These are phyloP conservation scores for Chrysomela aeneicollis DNA, from an alignment of 2,888 invertebrate species.

Conservation along the genomic window DNA sequence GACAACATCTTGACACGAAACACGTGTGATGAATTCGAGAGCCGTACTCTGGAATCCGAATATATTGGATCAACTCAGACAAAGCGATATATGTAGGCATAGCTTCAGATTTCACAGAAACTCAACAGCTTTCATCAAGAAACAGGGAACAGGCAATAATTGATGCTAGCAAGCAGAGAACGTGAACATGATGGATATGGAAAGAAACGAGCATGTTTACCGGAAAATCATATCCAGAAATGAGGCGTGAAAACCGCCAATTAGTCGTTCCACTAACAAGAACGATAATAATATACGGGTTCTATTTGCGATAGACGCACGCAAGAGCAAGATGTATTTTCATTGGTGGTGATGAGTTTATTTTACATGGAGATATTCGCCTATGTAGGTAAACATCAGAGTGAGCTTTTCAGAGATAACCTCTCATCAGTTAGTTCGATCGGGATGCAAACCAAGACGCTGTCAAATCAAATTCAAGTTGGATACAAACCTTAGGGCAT, in stretches of 20 bases:
- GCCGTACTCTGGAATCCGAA: slow-evolving; percentile 20
- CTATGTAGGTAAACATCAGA: too few species aligned
- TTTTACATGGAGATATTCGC: too few species aligned
- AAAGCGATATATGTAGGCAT: slow-evolving; percentile 12
- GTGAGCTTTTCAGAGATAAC: too few species aligned
- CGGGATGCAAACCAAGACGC: too few species aligned
- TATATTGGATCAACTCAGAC: slow-evolving; percentile 31
- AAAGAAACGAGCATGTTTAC: not conserved
- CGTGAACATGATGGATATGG: slow-evolving; percentile 2
- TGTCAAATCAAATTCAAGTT: too few species aligned
- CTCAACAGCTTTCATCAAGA: slow-evolving; percentile 27
- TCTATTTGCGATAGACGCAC: too few species aligned
- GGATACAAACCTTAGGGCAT: too few species aligned
- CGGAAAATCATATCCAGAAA: not conserved
- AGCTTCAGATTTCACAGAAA: slow-evolving; percentile 46
- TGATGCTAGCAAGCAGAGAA: not conserved
- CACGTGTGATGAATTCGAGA: slow-evolving; percentile 1
- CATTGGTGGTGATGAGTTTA: too few species aligned
- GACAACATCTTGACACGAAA: not conserved
- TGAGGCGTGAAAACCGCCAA: not conserved
- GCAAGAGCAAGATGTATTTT: too few species aligned
- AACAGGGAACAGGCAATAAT: not conserved
- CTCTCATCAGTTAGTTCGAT: too few species aligned
- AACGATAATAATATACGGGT: not conserved
- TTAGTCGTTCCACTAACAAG: not conserved